phyloP scores from a whole-genome alignment of 2,888 invertebrate species.

The Lysandra coridon region DNA sequence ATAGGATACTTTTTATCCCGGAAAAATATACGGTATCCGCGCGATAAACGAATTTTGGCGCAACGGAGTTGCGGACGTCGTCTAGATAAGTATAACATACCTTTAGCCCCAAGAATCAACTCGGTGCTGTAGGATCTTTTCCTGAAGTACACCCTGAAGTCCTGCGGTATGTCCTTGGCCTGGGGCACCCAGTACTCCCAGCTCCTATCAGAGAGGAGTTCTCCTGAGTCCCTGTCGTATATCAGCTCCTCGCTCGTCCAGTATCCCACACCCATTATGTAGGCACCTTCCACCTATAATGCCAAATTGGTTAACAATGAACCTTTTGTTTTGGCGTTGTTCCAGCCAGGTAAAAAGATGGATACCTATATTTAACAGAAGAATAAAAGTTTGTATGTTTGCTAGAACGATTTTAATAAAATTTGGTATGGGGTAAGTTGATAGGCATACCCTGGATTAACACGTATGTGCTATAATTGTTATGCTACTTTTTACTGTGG shows the following conservation, averaged over 20 bases:
- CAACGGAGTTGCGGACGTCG: too few relatives aligned
- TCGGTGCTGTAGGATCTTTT: conserved; percentile 81
- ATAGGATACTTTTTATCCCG: too few relatives aligned
- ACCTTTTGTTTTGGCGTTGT: neutral
- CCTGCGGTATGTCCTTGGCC: conserved; percentile 86
- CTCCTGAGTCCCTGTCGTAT: conserved; percentile 81
- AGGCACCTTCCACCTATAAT: conserved; percentile 83
- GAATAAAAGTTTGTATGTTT: too few relatives aligned
- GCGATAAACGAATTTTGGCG: too few relatives aligned
- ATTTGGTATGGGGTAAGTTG: too few relatives aligned
- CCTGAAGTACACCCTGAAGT: conserved; percentile 84
- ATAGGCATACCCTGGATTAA: too few relatives aligned
- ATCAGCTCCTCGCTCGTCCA: conserved; percentile 85
- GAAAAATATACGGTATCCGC: too few relatives aligned
- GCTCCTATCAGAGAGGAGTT: conserved; percentile 84
- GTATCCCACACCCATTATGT: conserved; percentile 86
- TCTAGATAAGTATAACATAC: conserved; percentile 50
- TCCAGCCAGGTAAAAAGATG: too few relatives aligned
- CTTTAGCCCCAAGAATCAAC: conserved; percentile 84
- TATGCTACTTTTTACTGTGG: too few relatives aligned
- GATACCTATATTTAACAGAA: too few relatives aligned
- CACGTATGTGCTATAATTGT: too few relatives aligned
- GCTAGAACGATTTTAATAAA: too few relatives aligned
- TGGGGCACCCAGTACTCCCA: conserved; percentile 89
- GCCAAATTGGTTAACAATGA: neutral